Percentiles rank a stretch among this genome's conserved stretches.
phyloP scores from a whole-genome alignment of 2,797 vertebrate genomes.

The Crypturellus tataupa region DNA sequence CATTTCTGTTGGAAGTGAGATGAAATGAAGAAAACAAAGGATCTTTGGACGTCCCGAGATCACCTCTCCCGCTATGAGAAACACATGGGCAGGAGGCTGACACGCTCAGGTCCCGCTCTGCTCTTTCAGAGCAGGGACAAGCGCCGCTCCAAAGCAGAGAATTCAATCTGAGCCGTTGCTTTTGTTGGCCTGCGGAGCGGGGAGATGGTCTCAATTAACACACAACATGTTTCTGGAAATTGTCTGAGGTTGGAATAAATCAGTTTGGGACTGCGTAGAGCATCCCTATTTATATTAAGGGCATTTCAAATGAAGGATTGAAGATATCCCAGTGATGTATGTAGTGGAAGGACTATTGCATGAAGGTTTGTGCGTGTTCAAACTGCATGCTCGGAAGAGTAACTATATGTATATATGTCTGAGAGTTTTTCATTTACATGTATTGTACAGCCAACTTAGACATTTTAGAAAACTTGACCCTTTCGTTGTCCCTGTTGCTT shows the following conservation, averaged over 20 bases:
- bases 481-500: neutral
- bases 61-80: conserved; percentile 63
- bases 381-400: neutral
- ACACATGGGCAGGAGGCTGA: conserved; percentile 51
- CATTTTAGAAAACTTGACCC: neutral
- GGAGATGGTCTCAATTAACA: conserved; percentile 49
- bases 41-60: conserved; percentile 53
- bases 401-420: rapidly evolving
- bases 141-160: conserved; percentile 5
- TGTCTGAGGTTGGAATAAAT: conserved; percentile 45
- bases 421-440: neutral
- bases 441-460: rapidly evolving
- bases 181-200: neutral
- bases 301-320: neutral
- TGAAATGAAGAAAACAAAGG: conserved; percentile 15
- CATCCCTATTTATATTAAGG: neutral
- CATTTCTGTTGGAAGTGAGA: neutral
- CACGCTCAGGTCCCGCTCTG: conserved; percentile 35
- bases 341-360: rapidly evolving
- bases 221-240: conserved; percentile 39
- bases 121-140: neutral
- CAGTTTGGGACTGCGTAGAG: conserved; percentile 22
- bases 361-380: neutral
- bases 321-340: neutral
- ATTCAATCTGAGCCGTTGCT: conserved; percentile 48